Evolutionary conservation across 2,797 vertebrate species (phyloP).

Genomic region (Lutjanus campechanus): DNA sequence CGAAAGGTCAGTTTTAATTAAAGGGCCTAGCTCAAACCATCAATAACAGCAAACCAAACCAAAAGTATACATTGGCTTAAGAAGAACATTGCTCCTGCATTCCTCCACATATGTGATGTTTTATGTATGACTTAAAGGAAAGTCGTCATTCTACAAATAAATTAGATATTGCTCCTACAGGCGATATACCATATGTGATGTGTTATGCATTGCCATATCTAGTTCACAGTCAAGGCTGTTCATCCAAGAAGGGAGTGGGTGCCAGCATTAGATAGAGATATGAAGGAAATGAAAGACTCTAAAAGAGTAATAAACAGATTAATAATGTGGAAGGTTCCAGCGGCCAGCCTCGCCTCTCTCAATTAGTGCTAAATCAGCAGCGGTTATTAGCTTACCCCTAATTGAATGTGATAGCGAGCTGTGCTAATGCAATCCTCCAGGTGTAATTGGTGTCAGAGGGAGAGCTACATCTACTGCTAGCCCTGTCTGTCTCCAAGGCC

Average conservation of each 20-base stretch:
- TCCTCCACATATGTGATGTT: background rate
- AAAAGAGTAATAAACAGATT: conserved; percentile 82
- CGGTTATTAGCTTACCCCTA: conserved; percentile 76
- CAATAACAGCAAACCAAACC: background rate
- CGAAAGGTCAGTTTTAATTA: no score
- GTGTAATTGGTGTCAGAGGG: conserved; percentile 81
- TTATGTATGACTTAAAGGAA: background rate
- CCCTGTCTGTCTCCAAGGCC: conserved; percentile 37
- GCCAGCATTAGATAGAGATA: conserved; percentile 34
- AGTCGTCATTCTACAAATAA: conserved; percentile 2
- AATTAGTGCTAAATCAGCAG: conserved; percentile 85
- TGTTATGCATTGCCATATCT: background rate
- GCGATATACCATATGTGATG: background rate
- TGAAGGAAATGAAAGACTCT: conserved; percentile 56
- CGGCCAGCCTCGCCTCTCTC: conserved; percentile 74
- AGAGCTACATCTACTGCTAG: conserved; percentile 39
- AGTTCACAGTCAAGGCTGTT: conserved; percentile 21
- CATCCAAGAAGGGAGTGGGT: conserved; percentile 16
- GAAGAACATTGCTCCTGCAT: background rate
- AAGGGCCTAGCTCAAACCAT: background rate
- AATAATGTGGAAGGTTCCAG: conserved; percentile 70
- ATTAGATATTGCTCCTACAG: background rate
- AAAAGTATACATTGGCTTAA: background rate
- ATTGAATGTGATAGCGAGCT: conserved; percentile 82
- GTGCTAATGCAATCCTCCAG: conserved; percentile 78